Evolutionary conservation across 2,113 vertebrate genomes (phyloP).

Genomic region (Phrynosoma blainvillii): DNA sequence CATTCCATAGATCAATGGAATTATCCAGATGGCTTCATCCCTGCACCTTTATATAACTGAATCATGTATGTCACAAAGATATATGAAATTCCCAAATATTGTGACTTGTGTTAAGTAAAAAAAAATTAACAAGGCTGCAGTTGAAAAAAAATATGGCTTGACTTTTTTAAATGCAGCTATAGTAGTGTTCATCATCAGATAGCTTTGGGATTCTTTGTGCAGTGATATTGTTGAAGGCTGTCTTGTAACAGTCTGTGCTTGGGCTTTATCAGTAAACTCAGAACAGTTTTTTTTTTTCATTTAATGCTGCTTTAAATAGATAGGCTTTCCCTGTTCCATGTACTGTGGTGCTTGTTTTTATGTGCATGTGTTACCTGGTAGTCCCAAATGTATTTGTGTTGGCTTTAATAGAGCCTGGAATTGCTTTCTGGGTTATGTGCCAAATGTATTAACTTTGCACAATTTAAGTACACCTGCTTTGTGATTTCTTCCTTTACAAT

Average conservation of each 20-base stretch:
- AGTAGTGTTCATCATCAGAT: not conserved
- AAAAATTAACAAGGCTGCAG: not conserved
- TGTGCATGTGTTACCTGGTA: slow-evolving; percentile 39
- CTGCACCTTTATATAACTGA: rapidly evolving
- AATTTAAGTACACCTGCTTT: not conserved
- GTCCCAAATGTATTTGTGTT: slow-evolving; percentile 23
- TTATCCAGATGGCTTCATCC: not conserved
- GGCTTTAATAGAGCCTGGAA: slow-evolving; percentile 4
- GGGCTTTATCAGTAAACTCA: slow-evolving; percentile 8
- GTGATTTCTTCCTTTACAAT: not conserved
- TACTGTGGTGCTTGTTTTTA: not conserved
- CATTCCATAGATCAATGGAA: rapidly evolving
- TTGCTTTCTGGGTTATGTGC: slow-evolving; percentile 8
- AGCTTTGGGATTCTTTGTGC: not conserved
- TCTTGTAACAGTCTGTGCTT: rapidly evolving
- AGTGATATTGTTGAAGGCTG: not conserved
- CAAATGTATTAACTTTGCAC: not conserved
- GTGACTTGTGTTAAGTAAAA: not conserved
- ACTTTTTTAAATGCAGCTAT: not conserved
- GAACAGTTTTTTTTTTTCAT: slow-evolving; percentile 24
- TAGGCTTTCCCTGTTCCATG: not conserved
- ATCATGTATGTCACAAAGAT: rapidly evolving
- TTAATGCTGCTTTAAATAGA: slow-evolving; percentile 26
- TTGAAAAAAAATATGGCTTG: not conserved
- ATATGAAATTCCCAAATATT: not conserved